Evolutionary conservation across 2,797 vertebrate species (phyloP), one percentile per base, ranked within the genome.

Genomic region (Apodemus agrarius): DNA sequence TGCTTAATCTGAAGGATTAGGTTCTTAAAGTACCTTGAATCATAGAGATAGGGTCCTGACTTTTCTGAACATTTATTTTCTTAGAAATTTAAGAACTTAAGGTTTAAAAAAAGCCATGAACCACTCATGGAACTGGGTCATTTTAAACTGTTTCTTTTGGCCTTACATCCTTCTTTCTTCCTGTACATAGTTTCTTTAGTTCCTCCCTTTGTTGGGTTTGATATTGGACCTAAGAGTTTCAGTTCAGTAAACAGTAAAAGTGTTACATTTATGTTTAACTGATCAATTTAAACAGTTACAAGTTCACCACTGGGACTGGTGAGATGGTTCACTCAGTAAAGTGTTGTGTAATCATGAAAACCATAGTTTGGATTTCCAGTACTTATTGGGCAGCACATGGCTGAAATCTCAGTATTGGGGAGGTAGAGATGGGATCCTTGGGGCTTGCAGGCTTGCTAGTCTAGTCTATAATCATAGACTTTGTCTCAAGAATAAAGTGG

Each of bases 21-120:
- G 34, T 94, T 91, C 67, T 84, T 95, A 78, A 96, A 95, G 24
- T 13, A 93, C 54, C 26, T 76, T 82, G 34, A 91, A 31, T 91
- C 61, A 49, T 75, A 63, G 79, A 83, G 52, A 29, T 89, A 80
- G 0, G 6, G 37, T 82, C 12, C 91, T 96, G 54, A 31, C 54
- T 96, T 34, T 92, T 40, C 65, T 93, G 34, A 97, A 89, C 34
- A 65, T 95, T 94, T 93, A 79, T 94, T 94, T 96, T 92, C 78
- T 87, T 96, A 93, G 54, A 17, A 40, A 81, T 89, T 89, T 89
- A 65, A 87, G 63, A 94, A 85, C 52, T 81, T 90, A 89, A 96
- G 34, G 57, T 90, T 96, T 92, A 88, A 92, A 65, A 67, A 79
- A 85, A 76, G 34, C 29, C 46, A 57, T 6, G 89, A 85, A 89